Evolutionary conservation across 1,140 invertebrate species (phyloP).

Genomic region (Hylaeus anthracinus): DNA sequence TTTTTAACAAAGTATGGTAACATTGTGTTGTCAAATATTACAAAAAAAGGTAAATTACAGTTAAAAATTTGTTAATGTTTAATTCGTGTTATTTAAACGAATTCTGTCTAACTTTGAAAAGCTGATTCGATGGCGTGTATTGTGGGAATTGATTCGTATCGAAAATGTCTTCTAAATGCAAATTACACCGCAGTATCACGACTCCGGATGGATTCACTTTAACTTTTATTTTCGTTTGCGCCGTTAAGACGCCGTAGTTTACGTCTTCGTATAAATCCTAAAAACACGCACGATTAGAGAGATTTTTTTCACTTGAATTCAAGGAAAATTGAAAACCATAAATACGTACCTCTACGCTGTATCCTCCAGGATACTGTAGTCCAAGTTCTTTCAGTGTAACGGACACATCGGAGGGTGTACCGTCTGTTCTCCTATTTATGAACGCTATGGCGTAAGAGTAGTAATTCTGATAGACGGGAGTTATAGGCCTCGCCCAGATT

Average conservation of each 20-base stretch:
- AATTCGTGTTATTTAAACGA: constrained; percentile 68
- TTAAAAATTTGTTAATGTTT: constrained; percentile 44
- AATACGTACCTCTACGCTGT: constrained; percentile 89
- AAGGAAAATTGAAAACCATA: neutral
- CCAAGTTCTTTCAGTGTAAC: constrained; percentile 92
- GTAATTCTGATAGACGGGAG: constrained; percentile 88
- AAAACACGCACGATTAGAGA: constrained; percentile 63
- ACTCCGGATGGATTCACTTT: constrained; percentile 97
- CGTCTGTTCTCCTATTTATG: constrained; percentile 92
- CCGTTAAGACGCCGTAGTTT: constrained; percentile 90
- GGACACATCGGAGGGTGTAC: constrained; percentile 94
- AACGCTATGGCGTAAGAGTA: constrained; percentile 95
- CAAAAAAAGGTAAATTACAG: constrained; percentile 30
- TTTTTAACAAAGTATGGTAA: constrained; percentile 57
- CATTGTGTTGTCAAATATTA: constrained; percentile 40
- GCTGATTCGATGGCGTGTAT: constrained; percentile 84
- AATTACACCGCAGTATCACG: constrained; percentile 90
- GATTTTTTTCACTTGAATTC: neutral
- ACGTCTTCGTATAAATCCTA: constrained; percentile 93
- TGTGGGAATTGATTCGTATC: constrained; percentile 82
- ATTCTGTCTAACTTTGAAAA: constrained; percentile 81
- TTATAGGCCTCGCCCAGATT: constrained; percentile 94
- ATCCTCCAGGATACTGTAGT: constrained; percentile 88
- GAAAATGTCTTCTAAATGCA: constrained; percentile 84
- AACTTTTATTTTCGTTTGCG: constrained; percentile 94